Conservation (phyloP, 2,888 invertebrate genomes). For the Ormyrus rosae region DNA sequence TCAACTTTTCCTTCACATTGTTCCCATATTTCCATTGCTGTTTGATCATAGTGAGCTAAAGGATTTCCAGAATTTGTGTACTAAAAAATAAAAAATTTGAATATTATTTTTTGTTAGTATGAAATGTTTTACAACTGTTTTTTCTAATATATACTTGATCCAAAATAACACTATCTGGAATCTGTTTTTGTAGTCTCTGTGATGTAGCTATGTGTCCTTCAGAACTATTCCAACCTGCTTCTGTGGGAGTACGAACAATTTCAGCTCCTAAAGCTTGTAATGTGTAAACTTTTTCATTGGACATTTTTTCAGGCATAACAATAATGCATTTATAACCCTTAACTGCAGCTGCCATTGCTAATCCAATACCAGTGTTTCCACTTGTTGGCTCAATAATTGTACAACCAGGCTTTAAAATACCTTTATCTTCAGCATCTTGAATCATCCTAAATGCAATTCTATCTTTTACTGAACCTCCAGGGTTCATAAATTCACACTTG, state of each 20-base stretch:
- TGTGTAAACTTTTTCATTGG: constrained; percentile 96
- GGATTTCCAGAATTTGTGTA: constrained; percentile 97
- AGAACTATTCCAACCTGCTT: constrained; percentile 91
- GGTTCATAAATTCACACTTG: constrained; percentile 98
- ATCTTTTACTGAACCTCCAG: constrained; percentile 98
- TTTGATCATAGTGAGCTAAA: constrained; percentile 97
- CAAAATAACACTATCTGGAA: constrained; percentile 93
- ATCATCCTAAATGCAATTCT: constrained; percentile 96
- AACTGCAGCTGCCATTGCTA: constrained; percentile 96
- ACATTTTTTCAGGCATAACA: constrained; percentile 99
- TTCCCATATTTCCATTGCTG: constrained; percentile 94
- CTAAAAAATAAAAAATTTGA: constrained; percentile 75
- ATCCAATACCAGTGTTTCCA: constrained; percentile 91
- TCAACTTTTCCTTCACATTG: constrained; percentile 90
- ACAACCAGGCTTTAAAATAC: constrained; percentile 90
- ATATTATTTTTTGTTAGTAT: constrained; percentile 1
- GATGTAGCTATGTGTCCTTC: constrained; percentile 95
- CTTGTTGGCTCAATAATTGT: constrained; percentile 97
- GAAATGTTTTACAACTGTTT: background rate
- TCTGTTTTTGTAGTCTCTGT: constrained; percentile 87
- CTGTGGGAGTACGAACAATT: constrained; percentile 96
- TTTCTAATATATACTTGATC: constrained; percentile 84
- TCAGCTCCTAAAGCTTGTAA: constrained; percentile 94
- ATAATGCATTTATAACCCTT: constrained; percentile 97
- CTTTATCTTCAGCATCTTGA: constrained; percentile 92